Conservation (phyloP, 2,113 vertebrate genomes). For the Saguinus imperator region DNA sequence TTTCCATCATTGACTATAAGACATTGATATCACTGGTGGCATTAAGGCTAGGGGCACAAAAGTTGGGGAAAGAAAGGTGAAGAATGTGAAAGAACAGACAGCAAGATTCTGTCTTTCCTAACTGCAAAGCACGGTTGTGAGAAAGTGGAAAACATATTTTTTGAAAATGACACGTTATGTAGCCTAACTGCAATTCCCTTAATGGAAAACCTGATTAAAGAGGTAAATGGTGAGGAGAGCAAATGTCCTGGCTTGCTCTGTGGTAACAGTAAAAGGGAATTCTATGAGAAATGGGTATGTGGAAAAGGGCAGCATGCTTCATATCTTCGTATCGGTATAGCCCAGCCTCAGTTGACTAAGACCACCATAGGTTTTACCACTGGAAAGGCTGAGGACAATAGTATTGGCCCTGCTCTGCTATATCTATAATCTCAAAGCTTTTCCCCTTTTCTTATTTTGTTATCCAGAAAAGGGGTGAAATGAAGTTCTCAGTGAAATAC, state of each 20-base stretch:
- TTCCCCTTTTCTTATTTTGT: background rate
- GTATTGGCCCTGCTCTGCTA: background rate
- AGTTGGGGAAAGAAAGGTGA: background rate
- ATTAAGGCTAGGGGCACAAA: background rate
- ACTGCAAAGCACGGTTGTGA: background rate
- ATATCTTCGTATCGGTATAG: background rate
- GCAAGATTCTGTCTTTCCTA: background rate
- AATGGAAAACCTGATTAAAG: background rate
- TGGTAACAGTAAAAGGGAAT: background rate
- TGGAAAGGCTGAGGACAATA: background rate
- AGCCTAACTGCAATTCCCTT: background rate
- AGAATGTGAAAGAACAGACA: background rate
- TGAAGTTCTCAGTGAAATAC: constrained; percentile 3
- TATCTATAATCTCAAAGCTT: background rate
- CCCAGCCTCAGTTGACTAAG: background rate
- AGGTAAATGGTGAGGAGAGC: background rate
- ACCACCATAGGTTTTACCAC: background rate
- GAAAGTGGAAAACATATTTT: background rate
- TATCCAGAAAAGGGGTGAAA: background rate
- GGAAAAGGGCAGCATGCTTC: background rate
- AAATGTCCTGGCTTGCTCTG: background rate
- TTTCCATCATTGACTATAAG: constrained; percentile 23
- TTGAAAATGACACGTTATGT: background rate
- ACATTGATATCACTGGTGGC: background rate
- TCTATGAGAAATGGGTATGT: background rate